Conservation (phyloP, 2,113 vertebrate genomes). For the Centrocercus urophasianus region DNA sequence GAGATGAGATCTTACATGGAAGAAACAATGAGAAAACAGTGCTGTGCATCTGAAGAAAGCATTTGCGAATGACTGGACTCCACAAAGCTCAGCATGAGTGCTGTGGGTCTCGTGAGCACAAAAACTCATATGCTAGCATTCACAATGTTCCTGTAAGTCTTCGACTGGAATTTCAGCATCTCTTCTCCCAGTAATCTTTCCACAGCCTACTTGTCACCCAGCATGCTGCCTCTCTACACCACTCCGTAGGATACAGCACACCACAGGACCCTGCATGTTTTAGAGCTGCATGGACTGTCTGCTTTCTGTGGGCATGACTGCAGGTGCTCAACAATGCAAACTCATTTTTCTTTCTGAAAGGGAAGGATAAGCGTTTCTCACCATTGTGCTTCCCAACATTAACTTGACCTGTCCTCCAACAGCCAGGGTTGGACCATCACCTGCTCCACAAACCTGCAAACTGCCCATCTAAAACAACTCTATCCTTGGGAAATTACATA, state of each 20-base stretch:
- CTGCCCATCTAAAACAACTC: not conserved
- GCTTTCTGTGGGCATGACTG: not conserved
- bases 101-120: not conserved
- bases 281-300: not conserved
- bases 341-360: not conserved
- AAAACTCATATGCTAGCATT: not conserved
- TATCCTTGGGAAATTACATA: not conserved
- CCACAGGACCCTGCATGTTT: not conserved
- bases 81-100: not conserved
- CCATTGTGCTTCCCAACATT: not conserved
- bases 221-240: accelerated
- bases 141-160: not conserved
- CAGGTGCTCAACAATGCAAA: not conserved
- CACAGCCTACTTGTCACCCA: not conserved
- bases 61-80: not conserved
- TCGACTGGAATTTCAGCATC: not conserved
- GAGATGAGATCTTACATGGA: not conserved
- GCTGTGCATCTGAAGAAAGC: not conserved
- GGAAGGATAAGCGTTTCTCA: not conserved
- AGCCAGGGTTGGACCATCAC: not conserved
- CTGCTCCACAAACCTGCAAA: not conserved
- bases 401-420: not conserved
- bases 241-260: not conserved
- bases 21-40: not conserved
- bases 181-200: not conserved